Base-by-base conservation (phyloP, 2,113 vertebrate species). In the Reinhardtius hippoglossoides region DNA sequence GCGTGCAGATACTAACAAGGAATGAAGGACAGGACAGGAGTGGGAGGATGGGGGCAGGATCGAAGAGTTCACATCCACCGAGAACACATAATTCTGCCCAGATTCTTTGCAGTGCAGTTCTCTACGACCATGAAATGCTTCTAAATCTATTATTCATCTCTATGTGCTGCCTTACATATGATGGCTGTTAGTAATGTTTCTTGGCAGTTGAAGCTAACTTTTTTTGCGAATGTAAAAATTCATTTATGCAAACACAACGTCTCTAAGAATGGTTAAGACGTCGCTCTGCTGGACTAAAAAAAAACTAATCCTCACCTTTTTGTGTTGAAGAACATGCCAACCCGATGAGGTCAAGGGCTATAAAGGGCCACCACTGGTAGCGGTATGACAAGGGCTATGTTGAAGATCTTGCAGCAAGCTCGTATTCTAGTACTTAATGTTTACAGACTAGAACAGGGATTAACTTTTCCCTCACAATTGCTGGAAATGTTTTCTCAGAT, bases 401-500 rank as follows among this genome's bases (percentile, higher is more conserved):
- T n/a, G 40, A 63, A 55, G 35, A 68, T 72, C 56, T 50, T 76
- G 61, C 37, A 13, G 12, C 56, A 12, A 69, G 65, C 70, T 79
- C 37, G 18, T 84, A 64, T 76, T 88, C 58, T 55, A 31, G 63
- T 42, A 63, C 48, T 71, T 63, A 31, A 16, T 85, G 71, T 80
- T 78, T 81, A 62, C 58, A 58, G 78, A 77, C 62, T 42, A 37
- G 55, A 55, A 71, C 26, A 21, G 15, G 23, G 64, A 84, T 84
- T 75, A 64, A 67, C 69, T 80, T 71, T 67, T 31, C 73, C 65
- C 59, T 85, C 87, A 59, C 59, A 85, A 72, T 81, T 83, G 27
- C 70, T 87, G 67, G 77, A 84, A 85, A 78, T 81, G 83, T 88
- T 88, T 90, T 83, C 64, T 87, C 85, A 81, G 72, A 86, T 88